These are phyloP conservation scores for Tetraneura akinire DNA, from an alignment of 1,140 invertebrate species.

Conservation along the genomic window DNA sequence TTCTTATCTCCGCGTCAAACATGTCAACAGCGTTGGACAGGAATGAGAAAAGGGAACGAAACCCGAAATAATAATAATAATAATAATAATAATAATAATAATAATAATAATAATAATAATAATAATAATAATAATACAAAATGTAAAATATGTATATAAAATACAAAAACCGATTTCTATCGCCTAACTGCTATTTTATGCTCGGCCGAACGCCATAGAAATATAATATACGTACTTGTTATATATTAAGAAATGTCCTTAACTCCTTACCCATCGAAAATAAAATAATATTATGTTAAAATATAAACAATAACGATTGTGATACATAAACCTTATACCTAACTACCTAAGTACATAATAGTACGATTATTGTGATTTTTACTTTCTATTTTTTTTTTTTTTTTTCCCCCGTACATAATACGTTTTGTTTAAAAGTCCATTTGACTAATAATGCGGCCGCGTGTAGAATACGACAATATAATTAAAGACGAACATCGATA, in stretches of 20 bases:
- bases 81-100: neutral
- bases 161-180: neutral
- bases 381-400: neutral
- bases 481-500: conserved; percentile 1
- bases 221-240: too few relatives aligned
- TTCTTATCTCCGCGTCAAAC: neutral
- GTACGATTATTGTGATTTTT: neutral
- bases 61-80: conserved; percentile 29
- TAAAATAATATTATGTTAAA: too few relatives aligned
- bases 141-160: too few relatives aligned
- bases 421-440: neutral
- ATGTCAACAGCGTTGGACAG: too few relatives aligned
- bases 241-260: too few relatives aligned
- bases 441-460: conserved; percentile 34
- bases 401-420: neutral
- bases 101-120: conserved; percentile 13
- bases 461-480: neutral
- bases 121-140: neutral
- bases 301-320: too few relatives aligned
- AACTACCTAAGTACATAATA: too few relatives aligned
- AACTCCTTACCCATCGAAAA: conserved; percentile 2
- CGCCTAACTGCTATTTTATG: neutral
- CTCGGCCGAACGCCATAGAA: too few relatives aligned
- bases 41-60: neutral
- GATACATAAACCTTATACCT: too few relatives aligned